phyloP scores from a whole-genome alignment of 1,140 invertebrate genomes.

The Drosophila baimaii region DNA sequence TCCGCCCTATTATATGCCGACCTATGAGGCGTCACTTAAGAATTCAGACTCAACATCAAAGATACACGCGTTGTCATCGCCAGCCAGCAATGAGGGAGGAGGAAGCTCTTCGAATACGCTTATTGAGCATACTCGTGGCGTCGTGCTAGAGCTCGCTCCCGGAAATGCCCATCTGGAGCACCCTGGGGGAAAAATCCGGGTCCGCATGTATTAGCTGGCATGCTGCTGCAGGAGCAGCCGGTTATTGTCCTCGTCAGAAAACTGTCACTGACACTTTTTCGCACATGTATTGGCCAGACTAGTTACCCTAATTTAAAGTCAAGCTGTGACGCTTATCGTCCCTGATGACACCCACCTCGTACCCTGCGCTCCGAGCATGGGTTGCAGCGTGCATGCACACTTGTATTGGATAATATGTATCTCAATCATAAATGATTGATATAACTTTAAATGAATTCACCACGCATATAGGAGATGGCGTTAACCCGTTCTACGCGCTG shows the following conservation, averaged over 20 bases:
- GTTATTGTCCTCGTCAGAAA: neutral
- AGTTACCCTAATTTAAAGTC: constrained; percentile 33
- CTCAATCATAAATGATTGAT: no score
- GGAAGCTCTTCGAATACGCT: neutral
- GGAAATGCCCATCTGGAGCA: constrained; percentile 3
- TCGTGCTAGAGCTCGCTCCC: neutral
- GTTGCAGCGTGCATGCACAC: neutral
- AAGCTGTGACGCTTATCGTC: constrained; percentile 20
- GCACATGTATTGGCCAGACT: constrained; percentile 9
- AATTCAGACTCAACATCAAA: constrained; percentile 14
- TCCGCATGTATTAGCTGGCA: neutral
- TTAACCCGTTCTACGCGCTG: constrained; percentile 19
- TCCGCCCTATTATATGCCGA: constrained; percentile 4
- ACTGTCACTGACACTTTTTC: constrained; percentile 22
- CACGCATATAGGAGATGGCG: no score
- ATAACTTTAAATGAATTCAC: no score
- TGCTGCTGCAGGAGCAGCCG: neutral
- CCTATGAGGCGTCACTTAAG: constrained; percentile 22
- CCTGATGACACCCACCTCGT: constrained; percentile 25
- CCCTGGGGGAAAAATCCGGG: neutral
- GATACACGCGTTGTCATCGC: constrained; percentile 10
- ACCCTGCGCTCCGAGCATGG: constrained; percentile 24
- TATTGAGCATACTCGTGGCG: constrained; percentile 8
- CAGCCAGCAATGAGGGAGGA: constrained; percentile 2
- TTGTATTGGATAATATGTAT: no score